A percentile compares a stretch with the other conserved stretches of the same genome.
These are phyloP conservation scores for Nyctalus aviator DNA, from an alignment of 2,797 vertebrate species.

Conservation along the genomic window DNA sequence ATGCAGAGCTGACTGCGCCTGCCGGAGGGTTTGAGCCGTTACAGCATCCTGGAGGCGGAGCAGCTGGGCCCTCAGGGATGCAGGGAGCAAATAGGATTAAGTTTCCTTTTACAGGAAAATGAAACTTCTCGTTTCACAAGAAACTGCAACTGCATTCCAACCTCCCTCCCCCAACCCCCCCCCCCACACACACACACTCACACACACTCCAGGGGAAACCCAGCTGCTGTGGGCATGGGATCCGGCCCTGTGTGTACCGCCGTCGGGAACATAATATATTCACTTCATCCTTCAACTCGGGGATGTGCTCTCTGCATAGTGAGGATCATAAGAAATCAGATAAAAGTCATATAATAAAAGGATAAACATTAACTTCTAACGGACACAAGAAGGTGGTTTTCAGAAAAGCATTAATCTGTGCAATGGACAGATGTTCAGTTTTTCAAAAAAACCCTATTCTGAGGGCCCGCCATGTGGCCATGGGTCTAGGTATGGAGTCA, in stretches of 20 bases:
- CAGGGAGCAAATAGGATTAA: background rate
- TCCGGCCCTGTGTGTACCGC: background rate
- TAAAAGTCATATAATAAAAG: background rate
- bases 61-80: accelerated
- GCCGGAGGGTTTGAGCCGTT: accelerated
- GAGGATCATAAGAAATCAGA: background rate
- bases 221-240: background rate
- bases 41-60: background rate
- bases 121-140: background rate
- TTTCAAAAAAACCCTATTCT: background rate
- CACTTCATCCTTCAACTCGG: background rate
- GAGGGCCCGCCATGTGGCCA: background rate
- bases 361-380: background rate
- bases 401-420: background rate
- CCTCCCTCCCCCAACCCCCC: too few relatives aligned
- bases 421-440: background rate
- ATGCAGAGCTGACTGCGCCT: accelerated
- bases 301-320: background rate
- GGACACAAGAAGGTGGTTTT: background rate
- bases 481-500: accelerated
- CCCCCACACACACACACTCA: too few relatives aligned
- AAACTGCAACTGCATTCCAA: background rate
- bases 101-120: background rate
- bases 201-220: background rate
- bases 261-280: accelerated